Conservation (phyloP, 2,113 vertebrate species). For the Pelvicachromis taeniatus region DNA sequence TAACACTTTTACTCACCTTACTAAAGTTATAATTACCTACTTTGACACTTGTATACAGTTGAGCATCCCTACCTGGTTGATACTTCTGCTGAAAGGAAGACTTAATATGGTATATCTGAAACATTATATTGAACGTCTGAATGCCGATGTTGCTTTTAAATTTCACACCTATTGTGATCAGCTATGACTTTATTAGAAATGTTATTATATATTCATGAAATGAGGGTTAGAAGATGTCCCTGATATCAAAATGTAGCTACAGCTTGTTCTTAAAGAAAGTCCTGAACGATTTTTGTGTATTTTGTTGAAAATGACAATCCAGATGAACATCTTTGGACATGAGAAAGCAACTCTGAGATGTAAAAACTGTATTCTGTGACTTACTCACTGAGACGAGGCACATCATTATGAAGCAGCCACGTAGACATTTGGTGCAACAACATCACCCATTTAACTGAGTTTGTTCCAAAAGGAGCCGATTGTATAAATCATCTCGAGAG, state of each 20-base stretch:
- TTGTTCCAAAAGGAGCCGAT: fast-evolving
- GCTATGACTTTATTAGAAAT: not conserved
- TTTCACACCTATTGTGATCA: not conserved
- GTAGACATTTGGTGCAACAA: not conserved
- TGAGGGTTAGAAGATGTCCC: not conserved
- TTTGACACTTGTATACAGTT: not conserved
- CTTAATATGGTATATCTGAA: not conserved
- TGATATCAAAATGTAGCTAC: fast-evolving
- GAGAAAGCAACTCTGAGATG: not conserved
- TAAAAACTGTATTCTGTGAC: not conserved
- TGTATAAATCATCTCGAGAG: not conserved
- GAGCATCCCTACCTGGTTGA: not conserved
- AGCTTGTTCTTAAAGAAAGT: fast-evolving
- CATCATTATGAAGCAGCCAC: fast-evolving
- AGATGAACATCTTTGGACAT: not conserved
- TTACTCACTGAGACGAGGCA: fast-evolving
- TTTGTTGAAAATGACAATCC: not conserved
- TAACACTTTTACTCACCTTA: fast-evolving
- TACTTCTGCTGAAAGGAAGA: not conserved
- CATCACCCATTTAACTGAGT: not conserved
- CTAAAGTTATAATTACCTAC: not conserved
- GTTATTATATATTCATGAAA: not conserved
- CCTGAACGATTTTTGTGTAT: not conserved
- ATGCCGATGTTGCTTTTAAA: not conserved
- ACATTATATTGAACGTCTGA: fast-evolving